Percentiles rank a stretch among this genome's conserved stretches.
phyloP scores from a whole-genome alignment of 2,888 invertebrate genomes.

The Ramazzottius varieornatus region DNA sequence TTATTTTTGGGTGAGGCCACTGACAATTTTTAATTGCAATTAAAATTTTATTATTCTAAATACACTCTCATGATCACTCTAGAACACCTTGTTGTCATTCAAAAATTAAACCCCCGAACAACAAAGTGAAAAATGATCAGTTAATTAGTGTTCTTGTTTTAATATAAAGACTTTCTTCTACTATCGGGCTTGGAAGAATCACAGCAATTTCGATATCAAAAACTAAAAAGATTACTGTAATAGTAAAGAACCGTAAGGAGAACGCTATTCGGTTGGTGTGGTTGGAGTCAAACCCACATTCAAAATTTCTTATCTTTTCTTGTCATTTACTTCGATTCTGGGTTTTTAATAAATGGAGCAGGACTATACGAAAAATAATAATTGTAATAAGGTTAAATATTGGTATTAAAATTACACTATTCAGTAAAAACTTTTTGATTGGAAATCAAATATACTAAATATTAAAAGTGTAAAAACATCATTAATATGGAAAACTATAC shows the following conservation, averaged over 20 bases:
- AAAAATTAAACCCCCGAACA: no score
- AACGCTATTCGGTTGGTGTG: conserved; percentile 30
- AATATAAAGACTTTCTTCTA: no score
- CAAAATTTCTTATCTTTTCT: conserved; percentile 38
- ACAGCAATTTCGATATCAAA: conserved; percentile 44
- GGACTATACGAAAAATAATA: conserved; percentile 10
- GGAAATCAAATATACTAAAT: conserved; percentile 40
- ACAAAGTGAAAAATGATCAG: no score
- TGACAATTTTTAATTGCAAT: no score
- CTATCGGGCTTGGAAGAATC: no score
- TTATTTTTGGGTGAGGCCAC: no score
- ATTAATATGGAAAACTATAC: conserved; percentile 40
- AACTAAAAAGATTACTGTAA: conserved; percentile 41
- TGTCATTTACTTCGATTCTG: conserved; percentile 34
- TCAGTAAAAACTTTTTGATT: conserved; percentile 41
- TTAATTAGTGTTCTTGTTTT: no score
- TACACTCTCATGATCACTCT: no score
- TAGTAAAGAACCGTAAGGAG: conserved; percentile 36
- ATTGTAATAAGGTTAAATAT: conserved; percentile 9
- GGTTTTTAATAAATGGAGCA: conserved; percentile 24
- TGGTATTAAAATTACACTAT: conserved; percentile 19
- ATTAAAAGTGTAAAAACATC: conserved; percentile 34
- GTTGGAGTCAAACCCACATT: conserved; percentile 35
- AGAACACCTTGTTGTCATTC: no score
- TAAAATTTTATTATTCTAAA: no score